Evolutionary conservation across 2,888 invertebrate genomes (phyloP).

Genomic region (Idaea aversata): DNA sequence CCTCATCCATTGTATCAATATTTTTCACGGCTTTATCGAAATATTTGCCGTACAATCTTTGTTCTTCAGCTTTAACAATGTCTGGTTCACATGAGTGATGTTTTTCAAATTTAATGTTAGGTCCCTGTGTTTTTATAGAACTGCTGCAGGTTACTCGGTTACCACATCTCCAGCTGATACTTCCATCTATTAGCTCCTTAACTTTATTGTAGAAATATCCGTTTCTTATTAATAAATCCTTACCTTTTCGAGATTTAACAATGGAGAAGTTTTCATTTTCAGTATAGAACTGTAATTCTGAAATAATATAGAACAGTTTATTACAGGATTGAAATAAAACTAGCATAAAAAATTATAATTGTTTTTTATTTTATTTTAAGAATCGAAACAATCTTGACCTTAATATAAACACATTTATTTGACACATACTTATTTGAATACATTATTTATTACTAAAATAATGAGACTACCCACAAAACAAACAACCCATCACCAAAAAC

Average conservation of each 20-base stretch:
- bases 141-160: not conserved
- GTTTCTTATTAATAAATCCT: not conserved
- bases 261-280: not conserved
- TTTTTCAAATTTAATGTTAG: not conserved
- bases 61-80: not conserved
- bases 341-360: no score
- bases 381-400: no score
- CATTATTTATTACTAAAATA: no score
- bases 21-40: not conserved
- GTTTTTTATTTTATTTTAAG: no score
- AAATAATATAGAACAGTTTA: no score
- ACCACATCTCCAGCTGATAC: not conserved
- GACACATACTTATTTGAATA: no score
- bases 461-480: no score
- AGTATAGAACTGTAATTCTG: conserved; percentile 9
- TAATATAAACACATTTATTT: no score
- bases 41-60: not conserved
- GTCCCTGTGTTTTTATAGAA: not conserved
- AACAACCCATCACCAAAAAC: no score
- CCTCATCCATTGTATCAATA: not conserved
- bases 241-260: not conserved
- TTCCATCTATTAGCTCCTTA: not conserved
- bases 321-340: no score
- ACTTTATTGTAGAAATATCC: not conserved
- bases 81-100: not conserved